Conservation (phyloP, 2,797 vertebrate species). For the Neosilurus hyrtlii region DNA sequence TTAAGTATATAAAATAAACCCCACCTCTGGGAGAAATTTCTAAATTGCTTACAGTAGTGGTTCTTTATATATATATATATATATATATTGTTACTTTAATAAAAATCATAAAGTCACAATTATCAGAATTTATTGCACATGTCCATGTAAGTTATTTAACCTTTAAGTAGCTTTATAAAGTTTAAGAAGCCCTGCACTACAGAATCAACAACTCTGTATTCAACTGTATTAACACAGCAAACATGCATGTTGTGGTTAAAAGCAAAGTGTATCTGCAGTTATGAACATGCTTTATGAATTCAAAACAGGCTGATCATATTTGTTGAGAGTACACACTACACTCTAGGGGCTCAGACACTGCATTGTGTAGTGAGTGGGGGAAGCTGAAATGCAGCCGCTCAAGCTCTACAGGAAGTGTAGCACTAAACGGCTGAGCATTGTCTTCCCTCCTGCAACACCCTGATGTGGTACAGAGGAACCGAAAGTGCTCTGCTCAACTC, state of each 20-base stretch:
- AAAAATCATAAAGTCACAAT: background rate
- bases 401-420: constrained; percentile 67
- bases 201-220: background rate
- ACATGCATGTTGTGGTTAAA: background rate
- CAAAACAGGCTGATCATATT: constrained; percentile 1
- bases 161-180: background rate
- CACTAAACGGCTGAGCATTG: constrained; percentile 62
- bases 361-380: background rate
- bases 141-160: background rate
- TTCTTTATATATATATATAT: background rate
- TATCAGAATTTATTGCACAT: background rate
- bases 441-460: constrained; percentile 51
- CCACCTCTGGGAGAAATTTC: too few relatives aligned
- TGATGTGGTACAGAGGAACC: constrained; percentile 69
- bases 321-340: background rate
- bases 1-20: too few relatives aligned
- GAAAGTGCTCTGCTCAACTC: constrained; percentile 59
- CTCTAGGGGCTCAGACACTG: background rate
- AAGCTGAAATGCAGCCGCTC: constrained; percentile 11
- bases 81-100: background rate
- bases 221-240: background rate
- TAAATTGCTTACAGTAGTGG: background rate
- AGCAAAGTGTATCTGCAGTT: background rate
- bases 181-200: background rate
- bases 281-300: background rate